Percentiles rank a stretch among this genome's conserved stretches.
Conservation (phyloP, 2,888 invertebrate genomes). For the Heteromyza rotundicornis region DNA sequence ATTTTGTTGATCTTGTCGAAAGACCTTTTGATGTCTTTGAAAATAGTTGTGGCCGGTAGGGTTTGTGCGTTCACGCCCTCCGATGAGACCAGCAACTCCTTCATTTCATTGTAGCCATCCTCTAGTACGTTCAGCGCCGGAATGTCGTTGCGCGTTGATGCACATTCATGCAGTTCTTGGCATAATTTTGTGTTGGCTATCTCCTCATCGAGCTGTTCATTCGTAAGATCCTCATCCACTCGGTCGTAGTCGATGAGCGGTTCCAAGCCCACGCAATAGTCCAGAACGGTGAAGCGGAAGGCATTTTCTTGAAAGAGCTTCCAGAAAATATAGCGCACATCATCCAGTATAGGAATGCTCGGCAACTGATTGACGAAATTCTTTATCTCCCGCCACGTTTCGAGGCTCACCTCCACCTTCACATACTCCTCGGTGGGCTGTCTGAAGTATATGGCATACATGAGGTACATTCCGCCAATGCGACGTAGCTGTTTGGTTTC, state of each 20-base stretch:
- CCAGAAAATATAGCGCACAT: slow-evolving; percentile 43
- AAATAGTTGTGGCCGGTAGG: slow-evolving; percentile 41
- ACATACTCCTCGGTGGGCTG: slow-evolving; percentile 52
- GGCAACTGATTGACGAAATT: slow-evolving; percentile 35
- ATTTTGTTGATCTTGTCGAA: slow-evolving; percentile 35
- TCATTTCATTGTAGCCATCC: slow-evolving; percentile 49
- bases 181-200: slow-evolving; percentile 15
- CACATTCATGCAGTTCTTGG: slow-evolving; percentile 38
- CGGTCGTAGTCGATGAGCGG: slow-evolving; percentile 47
- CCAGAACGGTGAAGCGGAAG: slow-evolving; percentile 46
- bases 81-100: slow-evolving; percentile 32
- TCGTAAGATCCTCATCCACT: neutral
- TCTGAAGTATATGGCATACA: slow-evolving; percentile 54
- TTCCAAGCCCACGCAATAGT: slow-evolving; percentile 48
- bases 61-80: slow-evolving; percentile 22
- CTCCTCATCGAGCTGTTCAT: slow-evolving; percentile 10
- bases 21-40: slow-evolving; percentile 35
- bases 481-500: slow-evolving; percentile 32
- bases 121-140: slow-evolving; percentile 43
- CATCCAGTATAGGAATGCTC: neutral
- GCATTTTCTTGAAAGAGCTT: slow-evolving; percentile 40
- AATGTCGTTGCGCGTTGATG: slow-evolving; percentile 28
- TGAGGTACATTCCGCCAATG: slow-evolving; percentile 47
- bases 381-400: slow-evolving; percentile 42
- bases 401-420: slow-evolving; percentile 45